Evolutionary conservation across 1,140 invertebrate species (phyloP), one percentile per base, ranked within the genome.

Genomic region (Bombus balteatus): DNA sequence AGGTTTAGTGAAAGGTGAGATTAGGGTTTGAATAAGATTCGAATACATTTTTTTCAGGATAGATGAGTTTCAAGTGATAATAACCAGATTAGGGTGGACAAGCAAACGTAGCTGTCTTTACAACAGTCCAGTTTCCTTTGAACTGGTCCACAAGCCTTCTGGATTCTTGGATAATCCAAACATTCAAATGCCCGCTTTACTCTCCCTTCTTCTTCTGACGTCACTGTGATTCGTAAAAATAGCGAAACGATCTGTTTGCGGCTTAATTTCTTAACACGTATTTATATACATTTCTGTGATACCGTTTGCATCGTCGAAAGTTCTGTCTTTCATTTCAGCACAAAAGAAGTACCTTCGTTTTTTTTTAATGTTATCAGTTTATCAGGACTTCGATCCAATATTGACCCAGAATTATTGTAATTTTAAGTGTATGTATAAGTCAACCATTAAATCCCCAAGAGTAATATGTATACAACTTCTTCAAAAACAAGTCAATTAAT

Each of bases 201-300:
- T 80, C 68, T 83, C 70, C 68, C 87, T 81, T 83, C 75, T 70
- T 88, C 65, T 53, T 39, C 68, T 81, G 72, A 78, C 86, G 84
- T 82, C 83, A 87, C 86, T 57, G 75, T 74, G 81, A 81, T 83
- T 53, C 89, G 82, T 90, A 90, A 90, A 90, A 90, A 90, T 90
- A 88, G 87, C 77, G 77, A 85, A 87, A 85, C 83, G 72, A 37
- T 87, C 86, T 87, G 83, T 81, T 85, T 62, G 87, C 70, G 77
- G 84, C 66, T 90, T 86, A 85, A 90, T 90, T 90, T 90, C 85
- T 86, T 90, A 90, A 82, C 83, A 71, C 76, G 53, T 83, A 66
- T 43, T 65, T 80, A 68, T 81, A 75, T 68, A 68, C 85, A 75
- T 68, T 47, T 72, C 47, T 66, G 28, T 8, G 73, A 75, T 81